Evolutionary conservation across 1,140 invertebrate genomes (phyloP), one percentile per base, ranked within the genome.

Genomic region (Heliconius hermathena): DNA sequence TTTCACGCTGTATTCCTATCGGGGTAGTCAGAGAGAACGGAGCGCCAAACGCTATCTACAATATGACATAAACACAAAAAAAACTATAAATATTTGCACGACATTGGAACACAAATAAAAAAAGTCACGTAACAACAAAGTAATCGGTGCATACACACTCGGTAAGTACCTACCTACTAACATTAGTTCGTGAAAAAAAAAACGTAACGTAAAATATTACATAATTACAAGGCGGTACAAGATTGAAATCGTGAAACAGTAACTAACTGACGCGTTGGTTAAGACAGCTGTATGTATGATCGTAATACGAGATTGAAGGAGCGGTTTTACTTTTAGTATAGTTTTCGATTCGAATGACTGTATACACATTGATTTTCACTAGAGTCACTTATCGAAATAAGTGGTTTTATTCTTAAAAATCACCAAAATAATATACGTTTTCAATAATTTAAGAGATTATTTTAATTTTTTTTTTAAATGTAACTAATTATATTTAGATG

Each of bases 231-330:
- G 60, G 60, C 60, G 22, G 60, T 66, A 26, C 26, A 29, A 66
- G 60, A 66, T 66, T 66, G 8, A 26, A 26, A 66, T 66, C 60
- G 60, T 26, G n/a, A 16, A 66, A n/a, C 60, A 29, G 26, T 66
- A 66, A 66, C 22, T 29, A 29, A 13, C 29, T 22, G 52, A 75
- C 54, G 74, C 38, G 74, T 70, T 70, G 49, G 29, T 70, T 76
- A 3, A 29, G 22, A 66, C 60, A 26, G 26, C 22, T 29, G 57
- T 60, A 29, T 66, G 60, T 26, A 66, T 4, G 60, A 66, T 26
- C 22, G 60, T 66, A 29, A 26, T 66, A 66, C 11, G 60, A 66
- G n/a, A 66, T 66, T 22, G 22, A 16, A 66, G 9, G 54, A 9
- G 54, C n/a, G 11, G 1, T n/a, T 8, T 57, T 9, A 57, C n/a